phyloP scores from a whole-genome alignment of 2,113 vertebrate species.

The Calyptommatus sinebrachiatus region DNA sequence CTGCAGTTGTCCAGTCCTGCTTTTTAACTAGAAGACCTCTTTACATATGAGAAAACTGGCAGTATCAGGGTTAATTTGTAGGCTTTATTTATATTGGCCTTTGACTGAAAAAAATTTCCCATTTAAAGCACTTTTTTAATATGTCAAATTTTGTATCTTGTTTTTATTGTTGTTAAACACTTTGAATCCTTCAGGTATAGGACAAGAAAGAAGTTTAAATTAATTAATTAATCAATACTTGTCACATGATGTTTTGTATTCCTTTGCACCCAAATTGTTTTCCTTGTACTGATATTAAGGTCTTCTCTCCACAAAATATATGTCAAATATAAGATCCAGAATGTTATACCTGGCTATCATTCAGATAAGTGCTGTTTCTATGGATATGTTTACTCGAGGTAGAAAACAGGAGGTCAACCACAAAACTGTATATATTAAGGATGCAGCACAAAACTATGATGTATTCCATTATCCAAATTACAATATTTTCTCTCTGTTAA shows the following conservation, averaged over 20 bases:
- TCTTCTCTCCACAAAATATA: neutral
- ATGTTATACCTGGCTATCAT: neutral
- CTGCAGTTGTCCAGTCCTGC: no score
- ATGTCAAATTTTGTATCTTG: no score
- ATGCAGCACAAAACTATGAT: conserved; percentile 16
- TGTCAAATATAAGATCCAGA: neutral
- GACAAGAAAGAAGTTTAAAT: no score
- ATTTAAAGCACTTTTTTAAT: no score
- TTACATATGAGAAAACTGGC: no score
- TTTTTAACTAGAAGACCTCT: no score
- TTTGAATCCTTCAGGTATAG: no score
- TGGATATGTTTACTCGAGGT: neutral
- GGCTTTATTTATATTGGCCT: no score
- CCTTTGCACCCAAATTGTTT: neutral
- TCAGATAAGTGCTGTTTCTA: neutral
- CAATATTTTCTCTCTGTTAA: neutral
- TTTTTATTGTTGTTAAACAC: no score
- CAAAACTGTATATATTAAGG: conserved; percentile 4
- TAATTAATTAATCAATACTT: no score
- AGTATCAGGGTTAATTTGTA: no score
- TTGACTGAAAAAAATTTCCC: no score
- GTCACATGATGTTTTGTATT: neutral
- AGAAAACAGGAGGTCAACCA: conserved; percentile 18
- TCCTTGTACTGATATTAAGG: neutral
- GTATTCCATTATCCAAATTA: conserved; percentile 3